Conservation (phyloP, 2,113 vertebrate species). For the Myotis lucifugus region DNA sequence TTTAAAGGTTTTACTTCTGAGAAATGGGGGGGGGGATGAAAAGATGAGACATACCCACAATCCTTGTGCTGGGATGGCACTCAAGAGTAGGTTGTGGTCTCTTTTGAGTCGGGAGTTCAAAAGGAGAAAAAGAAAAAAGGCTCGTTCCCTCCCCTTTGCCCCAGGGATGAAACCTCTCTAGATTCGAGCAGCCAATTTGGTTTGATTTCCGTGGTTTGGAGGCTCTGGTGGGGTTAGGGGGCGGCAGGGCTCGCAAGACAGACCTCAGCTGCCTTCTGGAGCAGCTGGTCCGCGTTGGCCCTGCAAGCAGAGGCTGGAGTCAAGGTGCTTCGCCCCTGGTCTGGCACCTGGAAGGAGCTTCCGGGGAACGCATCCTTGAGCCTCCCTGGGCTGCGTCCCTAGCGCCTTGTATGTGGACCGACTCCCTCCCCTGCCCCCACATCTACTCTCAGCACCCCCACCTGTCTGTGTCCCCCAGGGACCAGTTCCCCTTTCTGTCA, state of each 20-base stretch:
- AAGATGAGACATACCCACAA: slow-evolving; percentile 69
- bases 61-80: slow-evolving; percentile 69
- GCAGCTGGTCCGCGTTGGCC: slow-evolving; percentile 62
- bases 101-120: slow-evolving; percentile 78
- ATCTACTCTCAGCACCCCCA: neutral
- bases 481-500: slow-evolving; percentile 15
- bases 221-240: slow-evolving; percentile 61
- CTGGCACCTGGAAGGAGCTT: neutral
- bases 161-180: slow-evolving; percentile 73
- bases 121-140: slow-evolving; percentile 42
- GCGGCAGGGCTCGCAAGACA: slow-evolving; percentile 27
- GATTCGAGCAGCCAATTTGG: slow-evolving; percentile 68
- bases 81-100: slow-evolving; percentile 65
- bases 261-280: slow-evolving; percentile 64
- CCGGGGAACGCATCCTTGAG: neutral
- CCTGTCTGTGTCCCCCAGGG: slow-evolving; percentile 23
- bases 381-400: neutral
- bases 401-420: neutral
- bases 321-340: slow-evolving; percentile 33
- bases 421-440: neutral
- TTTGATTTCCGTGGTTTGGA: slow-evolving; percentile 71
- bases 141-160: slow-evolving; percentile 62
- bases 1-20: slow-evolving; percentile 82
- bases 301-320: slow-evolving; percentile 43
- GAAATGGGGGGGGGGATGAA: slow-evolving; percentile 45